Evolutionary conservation across 2,113 vertebrate genomes (phyloP).

Genomic region (Eurypyga helias): DNA sequence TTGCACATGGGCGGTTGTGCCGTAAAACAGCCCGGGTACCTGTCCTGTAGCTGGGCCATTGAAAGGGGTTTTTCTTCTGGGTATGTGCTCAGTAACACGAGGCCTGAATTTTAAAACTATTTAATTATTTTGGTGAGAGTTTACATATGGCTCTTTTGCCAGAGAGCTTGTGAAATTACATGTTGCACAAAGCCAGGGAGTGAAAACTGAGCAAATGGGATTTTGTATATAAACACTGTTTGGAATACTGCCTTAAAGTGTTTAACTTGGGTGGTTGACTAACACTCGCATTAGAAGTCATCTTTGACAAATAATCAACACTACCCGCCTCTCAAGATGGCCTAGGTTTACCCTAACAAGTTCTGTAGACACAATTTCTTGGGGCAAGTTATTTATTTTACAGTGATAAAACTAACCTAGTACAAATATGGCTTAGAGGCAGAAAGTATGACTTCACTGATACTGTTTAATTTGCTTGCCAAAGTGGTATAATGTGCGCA

Average conservation of each 20-base stretch:
- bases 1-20: too few species aligned
- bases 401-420: not conserved
- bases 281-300: not conserved
- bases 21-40: not conserved
- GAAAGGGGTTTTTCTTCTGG: not conserved
- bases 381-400: not conserved
- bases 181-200: not conserved
- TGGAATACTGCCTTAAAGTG: not conserved
- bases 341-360: not conserved
- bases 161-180: not conserved
- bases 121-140: not conserved
- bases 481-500: not conserved
- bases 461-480: not conserved
- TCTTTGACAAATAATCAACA: not conserved
- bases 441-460: not conserved
- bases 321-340: not conserved
- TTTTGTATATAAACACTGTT: not conserved
- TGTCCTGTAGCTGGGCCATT: not conserved
- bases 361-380: not conserved
- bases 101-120: not conserved
- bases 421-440: not conserved
- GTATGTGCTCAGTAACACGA: fast-evolving
- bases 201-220: not conserved
- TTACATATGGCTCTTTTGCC: not conserved
- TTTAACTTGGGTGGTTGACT: not conserved